Evolutionary conservation across 1,140 invertebrate species (phyloP).

Genomic region (Monomorium pharaonis): DNA sequence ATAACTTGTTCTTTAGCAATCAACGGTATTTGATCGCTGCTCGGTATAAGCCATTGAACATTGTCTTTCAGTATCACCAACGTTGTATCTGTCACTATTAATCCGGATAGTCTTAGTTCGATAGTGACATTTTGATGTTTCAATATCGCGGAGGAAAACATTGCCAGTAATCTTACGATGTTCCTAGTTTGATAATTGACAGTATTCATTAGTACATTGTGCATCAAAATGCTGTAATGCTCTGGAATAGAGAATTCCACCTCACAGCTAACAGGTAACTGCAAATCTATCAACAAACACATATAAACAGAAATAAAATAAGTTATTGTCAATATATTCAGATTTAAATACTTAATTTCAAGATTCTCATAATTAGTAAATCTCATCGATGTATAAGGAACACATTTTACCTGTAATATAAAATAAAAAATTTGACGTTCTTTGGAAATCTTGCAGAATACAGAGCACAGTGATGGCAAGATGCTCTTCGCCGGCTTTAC

Average conservation of each 20-base stretch:
- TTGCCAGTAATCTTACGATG: conserved; percentile 81
- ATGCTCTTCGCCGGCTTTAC: conserved; percentile 72
- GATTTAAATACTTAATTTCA: not conserved
- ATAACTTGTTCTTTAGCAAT: conserved; percentile 82
- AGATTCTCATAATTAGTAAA: not conserved
- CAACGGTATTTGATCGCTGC: conserved; percentile 73
- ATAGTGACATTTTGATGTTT: conserved; percentile 74
- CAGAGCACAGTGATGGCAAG: conserved; percentile 77
- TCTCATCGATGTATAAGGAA: conserved; percentile 65
- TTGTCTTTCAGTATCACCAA: conserved; percentile 80
- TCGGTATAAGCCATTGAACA: conserved; percentile 82
- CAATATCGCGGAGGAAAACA: conserved; percentile 81
- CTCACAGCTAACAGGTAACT: conserved; percentile 82
- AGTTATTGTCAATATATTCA: conserved; percentile 65
- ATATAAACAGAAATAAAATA: conserved; percentile 12
- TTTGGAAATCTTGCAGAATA: conserved; percentile 83
- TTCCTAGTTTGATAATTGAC: conserved; percentile 76
- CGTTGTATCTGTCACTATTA: conserved; percentile 77
- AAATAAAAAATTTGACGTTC: conserved; percentile 83
- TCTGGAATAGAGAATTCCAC: conserved; percentile 81
- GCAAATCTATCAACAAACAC: conserved; percentile 76
- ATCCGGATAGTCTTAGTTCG: conserved; percentile 78
- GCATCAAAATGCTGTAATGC: conserved; percentile 75
- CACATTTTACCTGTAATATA: conserved; percentile 78
- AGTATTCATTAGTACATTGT: conserved; percentile 70